Evolutionary conservation across 2,113 vertebrate species (phyloP).

Genomic region (Mustelus asterias): DNA sequence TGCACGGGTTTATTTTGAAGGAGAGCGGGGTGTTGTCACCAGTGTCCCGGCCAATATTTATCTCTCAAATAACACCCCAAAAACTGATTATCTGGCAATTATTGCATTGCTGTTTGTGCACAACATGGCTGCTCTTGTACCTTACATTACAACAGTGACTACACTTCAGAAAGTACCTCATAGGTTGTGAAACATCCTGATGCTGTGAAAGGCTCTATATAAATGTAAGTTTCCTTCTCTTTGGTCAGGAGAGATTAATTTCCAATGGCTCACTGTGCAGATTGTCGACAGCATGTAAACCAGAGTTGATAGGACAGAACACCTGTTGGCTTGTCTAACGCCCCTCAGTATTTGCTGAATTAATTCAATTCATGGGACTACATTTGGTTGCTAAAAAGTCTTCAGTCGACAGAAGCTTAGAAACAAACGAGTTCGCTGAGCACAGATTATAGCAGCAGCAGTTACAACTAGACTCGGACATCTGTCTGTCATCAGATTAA

Average conservation of each 20-base stretch:
- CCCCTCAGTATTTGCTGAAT: neutral
- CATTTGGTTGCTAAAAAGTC: slow-evolving; percentile 1
- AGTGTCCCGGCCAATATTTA: neutral
- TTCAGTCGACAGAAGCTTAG: slow-evolving; percentile 6
- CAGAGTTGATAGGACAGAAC: neutral
- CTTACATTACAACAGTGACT: neutral
- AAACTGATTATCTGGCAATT: neutral
- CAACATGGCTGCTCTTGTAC: neutral
- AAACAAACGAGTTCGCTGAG: neutral
- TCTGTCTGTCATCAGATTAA: slow-evolving; percentile 26
- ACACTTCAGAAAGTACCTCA: neutral
- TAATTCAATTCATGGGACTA: neutral
- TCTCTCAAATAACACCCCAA: neutral
- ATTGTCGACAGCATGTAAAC: neutral
- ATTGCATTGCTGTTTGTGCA: neutral
- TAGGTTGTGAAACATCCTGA: neutral
- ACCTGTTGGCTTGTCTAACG: neutral
- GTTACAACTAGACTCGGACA: slow-evolving; percentile 14
- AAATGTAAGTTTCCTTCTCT: neutral
- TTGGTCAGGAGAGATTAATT: neutral
- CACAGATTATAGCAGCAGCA: slow-evolving; percentile 26
- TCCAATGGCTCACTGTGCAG: neutral
- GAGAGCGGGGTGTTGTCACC: neutral
- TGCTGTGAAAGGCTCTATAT: neutral
- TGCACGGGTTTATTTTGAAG: neutral